These are phyloP conservation scores for Pimpla rufipes DNA, from an alignment of 2,888 invertebrate genomes.

Conservation along the genomic window DNA sequence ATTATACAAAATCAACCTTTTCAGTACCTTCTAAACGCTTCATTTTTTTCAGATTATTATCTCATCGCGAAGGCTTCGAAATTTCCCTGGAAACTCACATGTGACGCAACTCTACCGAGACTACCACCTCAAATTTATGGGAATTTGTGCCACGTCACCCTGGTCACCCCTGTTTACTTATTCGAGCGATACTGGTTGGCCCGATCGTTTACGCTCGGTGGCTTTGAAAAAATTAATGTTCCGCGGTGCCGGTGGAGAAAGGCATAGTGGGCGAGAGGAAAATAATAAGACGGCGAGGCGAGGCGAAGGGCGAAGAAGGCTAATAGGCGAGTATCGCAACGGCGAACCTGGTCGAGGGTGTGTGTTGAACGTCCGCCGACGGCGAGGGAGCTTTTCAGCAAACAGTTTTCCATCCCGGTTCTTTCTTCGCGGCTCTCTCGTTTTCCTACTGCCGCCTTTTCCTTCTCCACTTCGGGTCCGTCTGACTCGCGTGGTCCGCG, in stretches of 20 bases:
- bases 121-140: no score
- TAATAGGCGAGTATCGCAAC: conserved; percentile 2
- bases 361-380: conserved; percentile 26
- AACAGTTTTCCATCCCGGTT: conserved; percentile 41
- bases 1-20: no score
- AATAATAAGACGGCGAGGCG: not conserved
- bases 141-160: not conserved
- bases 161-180: not conserved
- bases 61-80: no score
- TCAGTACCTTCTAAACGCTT: no score
- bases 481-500: conserved; percentile 19
- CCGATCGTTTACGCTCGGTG: conserved; percentile 32
- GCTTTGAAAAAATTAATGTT: conserved; percentile 36
- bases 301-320: conserved; percentile 1
- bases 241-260: conserved; percentile 22
- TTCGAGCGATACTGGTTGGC: not conserved
- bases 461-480: conserved; percentile 27
- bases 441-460: not conserved
- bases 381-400: conserved; percentile 48
- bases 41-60: no score
- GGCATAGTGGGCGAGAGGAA: conserved; percentile 4
- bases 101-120: no score
- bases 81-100: no score
- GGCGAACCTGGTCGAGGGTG: not conserved
- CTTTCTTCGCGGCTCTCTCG: not conserved